Base-by-base conservation (phyloP, 1,140 invertebrate genomes). In the Amphibalanus amphitrite region DNA sequence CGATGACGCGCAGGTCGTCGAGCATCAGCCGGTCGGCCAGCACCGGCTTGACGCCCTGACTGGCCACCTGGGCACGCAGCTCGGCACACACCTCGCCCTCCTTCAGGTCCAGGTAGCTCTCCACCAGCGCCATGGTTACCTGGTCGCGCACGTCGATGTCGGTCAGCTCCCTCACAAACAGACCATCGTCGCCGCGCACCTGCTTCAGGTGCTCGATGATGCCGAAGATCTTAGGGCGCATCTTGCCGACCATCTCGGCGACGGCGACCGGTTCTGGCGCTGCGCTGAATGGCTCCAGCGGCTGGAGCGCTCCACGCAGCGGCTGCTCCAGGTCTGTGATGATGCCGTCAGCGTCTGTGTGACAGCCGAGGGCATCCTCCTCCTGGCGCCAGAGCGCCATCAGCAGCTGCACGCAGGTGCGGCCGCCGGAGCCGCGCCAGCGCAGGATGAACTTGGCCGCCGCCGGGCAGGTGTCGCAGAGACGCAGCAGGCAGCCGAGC, bases 131-230 rank as follows among this genome's bases (percentile, higher is more conserved):
- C 65, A 67, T 67, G 3, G 65, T 67, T 10, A 67, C 28, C n/a
- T 28, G 65, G 28, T 67, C 65, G 26, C 10, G 65, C 65, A 28
- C 65, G 28, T 28, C 65, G 65, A 67, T 67, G 17, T 28, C 28
- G 65, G 10, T 10, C 10, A 26, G 65, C 65, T 26, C n/a, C 10
- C 23, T 3, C 65, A 28, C 65, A 17, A 67, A 28, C 6, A 10
- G 28, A 8, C 65, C 28, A 26, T 67, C n/a, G 26, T 67, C 65
- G 17, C 47, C 20, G 13, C 20, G 10, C 13, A 59, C 47, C 10
- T 20, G 47, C 47, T 67, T 67, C 65, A 67, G n/a, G 28, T 67
- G 65, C 65, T 67, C 65, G n/a, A 67, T 28, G 65, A 67, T 26
- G 26, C 26, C 65, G 65, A 67, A 67, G n/a, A 67, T 67, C 65